Evolutionary conservation across 2,888 invertebrate genomes (phyloP).

Genomic region (Eupeodes latifasciatus): DNA sequence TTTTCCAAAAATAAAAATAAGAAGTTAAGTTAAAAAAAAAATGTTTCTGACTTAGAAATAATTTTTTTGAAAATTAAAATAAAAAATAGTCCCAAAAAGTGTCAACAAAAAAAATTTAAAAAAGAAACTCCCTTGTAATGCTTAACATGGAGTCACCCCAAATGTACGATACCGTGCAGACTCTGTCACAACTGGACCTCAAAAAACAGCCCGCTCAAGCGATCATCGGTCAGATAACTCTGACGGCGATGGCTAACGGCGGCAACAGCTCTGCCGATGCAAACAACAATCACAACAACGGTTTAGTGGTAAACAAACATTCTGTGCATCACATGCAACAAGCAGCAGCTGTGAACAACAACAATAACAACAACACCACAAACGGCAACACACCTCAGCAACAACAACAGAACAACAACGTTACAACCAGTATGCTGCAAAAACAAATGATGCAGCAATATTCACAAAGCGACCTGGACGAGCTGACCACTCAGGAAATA

Average conservation of each 20-base stretch:
- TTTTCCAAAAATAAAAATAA: constrained; percentile 40
- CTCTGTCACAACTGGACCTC: constrained; percentile 84
- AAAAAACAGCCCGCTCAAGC: constrained; percentile 84
- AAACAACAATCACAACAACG: constrained; percentile 79
- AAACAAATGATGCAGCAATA: constrained; percentile 89
- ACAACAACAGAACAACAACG: constrained; percentile 76
- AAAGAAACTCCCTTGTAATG: constrained; percentile 77
- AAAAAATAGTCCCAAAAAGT: not conserved
- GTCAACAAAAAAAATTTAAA: constrained; percentile 17
- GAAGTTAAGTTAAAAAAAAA: constrained; percentile 35
- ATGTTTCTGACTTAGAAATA: constrained; percentile 62
- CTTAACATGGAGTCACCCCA: constrained; percentile 85
- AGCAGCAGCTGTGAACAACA: constrained; percentile 80
- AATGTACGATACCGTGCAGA: constrained; percentile 85
- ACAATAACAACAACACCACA: constrained; percentile 77
- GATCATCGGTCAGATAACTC: constrained; percentile 82
- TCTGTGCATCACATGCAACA: constrained; percentile 84
- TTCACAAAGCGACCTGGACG: constrained; percentile 93
- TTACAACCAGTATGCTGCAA: constrained; percentile 85
- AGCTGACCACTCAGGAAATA: constrained; percentile 96
- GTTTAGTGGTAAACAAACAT: constrained; percentile 83
- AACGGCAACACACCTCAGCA: constrained; percentile 77
- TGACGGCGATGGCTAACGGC: constrained; percentile 81
- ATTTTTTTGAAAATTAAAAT: constrained; percentile 20
- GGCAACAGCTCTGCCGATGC: constrained; percentile 79